Percentiles rank a stretch among this genome's conserved stretches.
These are phyloP conservation scores for Propithecus deckenii DNA, from an alignment of 2,797 vertebrate genomes.

Conservation along the genomic window DNA sequence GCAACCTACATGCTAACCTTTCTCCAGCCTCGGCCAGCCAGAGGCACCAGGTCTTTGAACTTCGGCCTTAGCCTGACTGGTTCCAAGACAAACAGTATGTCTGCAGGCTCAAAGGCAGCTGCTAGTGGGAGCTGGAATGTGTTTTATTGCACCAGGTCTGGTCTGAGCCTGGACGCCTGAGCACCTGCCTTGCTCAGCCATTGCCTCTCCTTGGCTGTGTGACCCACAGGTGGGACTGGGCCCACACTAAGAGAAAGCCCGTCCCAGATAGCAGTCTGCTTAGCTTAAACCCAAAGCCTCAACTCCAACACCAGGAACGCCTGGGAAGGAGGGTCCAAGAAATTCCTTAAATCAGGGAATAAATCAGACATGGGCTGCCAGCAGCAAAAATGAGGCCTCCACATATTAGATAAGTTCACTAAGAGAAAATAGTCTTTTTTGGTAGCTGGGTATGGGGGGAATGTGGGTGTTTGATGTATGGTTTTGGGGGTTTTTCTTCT, in stretches of 20 bases:
- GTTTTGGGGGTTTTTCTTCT: background rate
- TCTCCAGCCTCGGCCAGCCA: background rate
- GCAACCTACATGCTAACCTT: background rate
- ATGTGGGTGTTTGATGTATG: background rate
- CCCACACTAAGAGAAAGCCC: fast-evolving
- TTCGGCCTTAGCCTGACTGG: background rate
- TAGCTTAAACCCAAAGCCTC: background rate
- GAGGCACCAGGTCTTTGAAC: background rate
- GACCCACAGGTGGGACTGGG: fast-evolving
- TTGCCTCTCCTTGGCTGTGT: fast-evolving
- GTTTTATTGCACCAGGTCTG: too few relatives aligned
- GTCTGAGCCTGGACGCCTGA: background rate
- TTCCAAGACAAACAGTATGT: background rate
- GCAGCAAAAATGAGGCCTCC: background rate
- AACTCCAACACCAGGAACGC: background rate
- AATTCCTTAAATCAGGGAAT: background rate
- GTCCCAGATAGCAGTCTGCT: background rate
- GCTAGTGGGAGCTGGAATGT: background rate
- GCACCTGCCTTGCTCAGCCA: background rate
- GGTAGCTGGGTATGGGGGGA: too few relatives aligned
- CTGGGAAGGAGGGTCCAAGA: background rate
- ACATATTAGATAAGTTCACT: background rate
- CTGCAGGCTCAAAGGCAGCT: background rate
- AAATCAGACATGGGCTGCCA: background rate
- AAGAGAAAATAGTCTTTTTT: background rate